These are phyloP conservation scores for Bolborhynchus lineola DNA, from an alignment of 2,113 vertebrate species.

Conservation along the genomic window DNA sequence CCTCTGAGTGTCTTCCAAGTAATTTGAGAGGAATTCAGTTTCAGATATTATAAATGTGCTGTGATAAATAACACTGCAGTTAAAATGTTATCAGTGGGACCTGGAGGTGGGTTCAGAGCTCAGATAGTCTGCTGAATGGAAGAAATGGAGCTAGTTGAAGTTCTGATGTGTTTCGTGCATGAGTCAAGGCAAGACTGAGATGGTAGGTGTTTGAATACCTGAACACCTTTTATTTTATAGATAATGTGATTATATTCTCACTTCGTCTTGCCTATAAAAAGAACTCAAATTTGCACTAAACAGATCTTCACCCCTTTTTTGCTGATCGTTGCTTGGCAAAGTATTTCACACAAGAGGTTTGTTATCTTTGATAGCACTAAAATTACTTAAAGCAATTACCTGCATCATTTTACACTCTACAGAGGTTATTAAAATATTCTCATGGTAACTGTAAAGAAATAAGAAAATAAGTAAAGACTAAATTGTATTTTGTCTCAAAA, in stretches of 20 bases:
- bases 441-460: constrained; percentile 67
- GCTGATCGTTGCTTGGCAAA: constrained; percentile 70
- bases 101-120: neutral
- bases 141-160: constrained; percentile 6
- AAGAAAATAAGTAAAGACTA: constrained; percentile 67
- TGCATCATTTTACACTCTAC: constrained; percentile 66
- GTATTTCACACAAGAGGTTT: constrained; percentile 69
- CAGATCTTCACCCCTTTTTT: constrained; percentile 52
- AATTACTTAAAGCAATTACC: constrained; percentile 76
- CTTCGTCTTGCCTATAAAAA: constrained; percentile 56
- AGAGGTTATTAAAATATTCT: constrained; percentile 75
- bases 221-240: constrained; percentile 38
- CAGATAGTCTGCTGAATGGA: neutral
- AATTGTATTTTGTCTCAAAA: constrained; percentile 45
- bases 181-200: neutral
- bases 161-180: neutral
- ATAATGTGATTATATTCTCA: constrained; percentile 63
- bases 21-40: neutral
- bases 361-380: constrained; percentile 75
- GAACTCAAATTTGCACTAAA: constrained; percentile 56
- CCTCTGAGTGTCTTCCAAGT: neutral
- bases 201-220: constrained; percentile 1
- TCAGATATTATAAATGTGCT: neutral
- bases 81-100: neutral
- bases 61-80: neutral